Base-by-base conservation (phyloP, 2,888 invertebrate genomes). In the Xestia c-nigrum region DNA sequence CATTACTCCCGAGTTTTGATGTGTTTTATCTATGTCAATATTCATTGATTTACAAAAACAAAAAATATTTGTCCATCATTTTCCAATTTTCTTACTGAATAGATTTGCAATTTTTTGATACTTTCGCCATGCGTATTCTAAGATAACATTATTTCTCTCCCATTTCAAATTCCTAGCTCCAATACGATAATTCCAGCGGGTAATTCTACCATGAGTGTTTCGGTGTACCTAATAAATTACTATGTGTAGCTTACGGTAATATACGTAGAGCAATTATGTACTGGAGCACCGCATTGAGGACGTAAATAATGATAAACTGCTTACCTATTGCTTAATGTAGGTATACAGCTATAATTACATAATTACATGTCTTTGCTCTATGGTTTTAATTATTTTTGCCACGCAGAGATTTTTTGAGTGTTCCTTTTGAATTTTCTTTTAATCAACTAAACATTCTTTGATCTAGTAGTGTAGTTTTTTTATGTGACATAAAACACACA, bases 261-360 rank as follows among this genome's bases (percentile, higher is more conserved):
- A 76, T 76, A 80, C 63, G 77, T 59, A 63, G 52, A 85, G 72
- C 83, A 80, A 83, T 83, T 80, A 83, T 83, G 85, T 84, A 80
- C 69, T 72, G 65, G 68, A 61, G 43, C 67, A 77, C 84, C 84
- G 70, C 81, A 74, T 74, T n/a, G 63, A 77, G 74, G 74, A 72
- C 76, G 84, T 84, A 80, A 76, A 80, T 80, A 84, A 84, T 84
- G 81, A 80, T 73, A 78, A 71, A 83, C 70, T 76, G 80, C 67
- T 74, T 67, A 80, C 74, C 64, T 76, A 85, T 85, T 78, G 64
- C 72, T 72, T 80, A 61, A 46, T 80, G 57, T 80, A 65, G 38
- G 38, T 71, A 40, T 9, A 43, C 43, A 63, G 43, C 64, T 66
- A 31, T 69, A 81, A 76, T 76, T 72, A 72, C 38, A 16, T 65